phyloP scores from a whole-genome alignment of 2,888 invertebrate genomes.

The Euclidia mi region DNA sequence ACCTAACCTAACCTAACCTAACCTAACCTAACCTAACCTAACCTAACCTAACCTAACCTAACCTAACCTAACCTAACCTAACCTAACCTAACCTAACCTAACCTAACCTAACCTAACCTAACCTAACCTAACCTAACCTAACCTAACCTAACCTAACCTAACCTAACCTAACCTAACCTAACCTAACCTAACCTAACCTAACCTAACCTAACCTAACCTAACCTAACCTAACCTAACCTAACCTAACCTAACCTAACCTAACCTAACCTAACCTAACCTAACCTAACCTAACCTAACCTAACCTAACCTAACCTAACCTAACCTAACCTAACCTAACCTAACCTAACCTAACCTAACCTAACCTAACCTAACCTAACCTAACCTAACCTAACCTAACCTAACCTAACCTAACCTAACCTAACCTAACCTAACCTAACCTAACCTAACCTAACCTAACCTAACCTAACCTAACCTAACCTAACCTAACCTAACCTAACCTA shows the following conservation, averaged over 20 bases:
- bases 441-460: slow-evolving; percentile 34
- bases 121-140: slow-evolving; percentile 23
- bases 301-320: too few species aligned
- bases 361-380: slow-evolving; percentile 21
- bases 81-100: slow-evolving; percentile 25
- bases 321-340: too few species aligned
- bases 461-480: slow-evolving; percentile 30
- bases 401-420: slow-evolving; percentile 33
- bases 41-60: slow-evolving; percentile 20
- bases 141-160: slow-evolving; percentile 21
- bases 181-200: slow-evolving; percentile 24
- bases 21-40: slow-evolving; percentile 17
- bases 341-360: slow-evolving; percentile 19
- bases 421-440: slow-evolving; percentile 32
- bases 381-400: slow-evolving; percentile 32
- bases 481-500: slow-evolving; percentile 31
- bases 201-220: slow-evolving; percentile 24
- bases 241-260: slow-evolving; percentile 28
- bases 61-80: slow-evolving; percentile 19
- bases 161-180: slow-evolving; percentile 21
- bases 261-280: slow-evolving; percentile 30
- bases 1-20: slow-evolving; percentile 25
- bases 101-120: slow-evolving; percentile 24
- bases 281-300: slow-evolving; percentile 30
- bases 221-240: slow-evolving; percentile 27